Evolutionary conservation across 2,797 vertebrate species (phyloP).

Genomic region (Tympanoctomys barrerae): DNA sequence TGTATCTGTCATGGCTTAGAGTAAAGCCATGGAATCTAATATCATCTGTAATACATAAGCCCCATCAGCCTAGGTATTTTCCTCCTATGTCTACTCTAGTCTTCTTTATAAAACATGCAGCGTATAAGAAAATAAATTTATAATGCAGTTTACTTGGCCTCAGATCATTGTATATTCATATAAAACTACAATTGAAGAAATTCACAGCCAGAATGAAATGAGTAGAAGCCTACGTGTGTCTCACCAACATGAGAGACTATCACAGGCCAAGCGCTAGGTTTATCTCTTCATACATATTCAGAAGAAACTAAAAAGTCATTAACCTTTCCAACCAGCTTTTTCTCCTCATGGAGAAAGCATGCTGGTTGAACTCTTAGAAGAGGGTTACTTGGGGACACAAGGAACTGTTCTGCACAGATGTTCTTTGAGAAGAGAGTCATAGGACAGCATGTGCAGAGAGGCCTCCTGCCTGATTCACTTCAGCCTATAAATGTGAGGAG

Average conservation of each 20-base stretch:
- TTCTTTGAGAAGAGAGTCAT: constrained; percentile 60
- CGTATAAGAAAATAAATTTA: background rate
- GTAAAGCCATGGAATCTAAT: background rate
- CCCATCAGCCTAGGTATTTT: background rate
- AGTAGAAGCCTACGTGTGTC: background rate
- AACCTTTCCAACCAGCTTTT: background rate
- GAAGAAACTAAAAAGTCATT: background rate
- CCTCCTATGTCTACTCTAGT: background rate
- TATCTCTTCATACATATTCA: background rate
- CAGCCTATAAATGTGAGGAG: accelerated
- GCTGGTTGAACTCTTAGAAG: constrained; percentile 52
- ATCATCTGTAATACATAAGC: background rate
- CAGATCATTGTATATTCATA: background rate
- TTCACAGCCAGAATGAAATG: background rate
- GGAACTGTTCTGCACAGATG: constrained; percentile 47
- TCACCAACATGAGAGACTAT: background rate
- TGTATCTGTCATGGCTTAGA: background rate
- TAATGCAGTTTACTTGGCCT: background rate
- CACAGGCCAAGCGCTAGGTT: background rate
- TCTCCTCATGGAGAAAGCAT: background rate
- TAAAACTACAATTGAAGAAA: background rate
- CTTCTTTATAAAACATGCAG: background rate
- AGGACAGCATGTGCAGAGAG: background rate
- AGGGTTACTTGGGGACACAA: constrained; percentile 34
- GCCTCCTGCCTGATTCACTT: background rate